Base-by-base conservation (phyloP, 1,140 invertebrate species). In the Caenorhabditis remanei region DNA sequence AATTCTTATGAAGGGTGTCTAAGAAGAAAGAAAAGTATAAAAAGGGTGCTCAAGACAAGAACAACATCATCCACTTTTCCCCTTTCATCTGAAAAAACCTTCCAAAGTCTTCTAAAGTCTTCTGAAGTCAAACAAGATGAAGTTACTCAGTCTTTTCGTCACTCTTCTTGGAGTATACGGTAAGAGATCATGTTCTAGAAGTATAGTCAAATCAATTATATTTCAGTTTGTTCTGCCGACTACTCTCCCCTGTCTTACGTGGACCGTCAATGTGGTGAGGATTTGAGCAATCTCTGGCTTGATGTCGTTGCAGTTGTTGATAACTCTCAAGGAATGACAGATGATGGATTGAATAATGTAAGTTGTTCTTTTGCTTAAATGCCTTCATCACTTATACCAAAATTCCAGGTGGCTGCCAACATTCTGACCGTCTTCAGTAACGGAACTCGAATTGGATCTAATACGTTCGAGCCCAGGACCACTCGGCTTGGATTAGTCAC, bases 301-400 rank as follows among this genome's bases (percentile, higher is more conserved):
- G 65, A 71, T 46, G 41, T 71, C 16, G 41, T 71, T 43, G 65
- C 65, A n/a, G 65, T 71, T 40, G 41, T 71, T 0, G 65, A 71
- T 43, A 71, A 71, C 19, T 71, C 65, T 11, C 6, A 32, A 8
- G 65, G 41, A 71, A 71, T 71, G 65, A 46, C 40, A 19, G 6
- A 13, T 71, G 41, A 5, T n/a, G 65, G 65, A 46, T 1, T 71
- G 1, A 2, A 16, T 2, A 19, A 0, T 16, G 65, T 46, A 46
- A 46, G 65, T 71, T 4, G n/a, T n/a, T n/a, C n/a, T n/a, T n/a
- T n/a, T n/a, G n/a, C n/a, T n/a, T n/a, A n/a, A n/a, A n/a, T n/a
- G n/a, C n/a, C n/a, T n/a, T n/a, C n/a, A n/a, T n/a, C n/a, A 32
- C 2, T 32, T 32, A 1, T 2, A 32, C 32, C 16, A 21, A 58